Conservation (phyloP, 2,797 vertebrate species). For the Hozukius guyotensis region DNA sequence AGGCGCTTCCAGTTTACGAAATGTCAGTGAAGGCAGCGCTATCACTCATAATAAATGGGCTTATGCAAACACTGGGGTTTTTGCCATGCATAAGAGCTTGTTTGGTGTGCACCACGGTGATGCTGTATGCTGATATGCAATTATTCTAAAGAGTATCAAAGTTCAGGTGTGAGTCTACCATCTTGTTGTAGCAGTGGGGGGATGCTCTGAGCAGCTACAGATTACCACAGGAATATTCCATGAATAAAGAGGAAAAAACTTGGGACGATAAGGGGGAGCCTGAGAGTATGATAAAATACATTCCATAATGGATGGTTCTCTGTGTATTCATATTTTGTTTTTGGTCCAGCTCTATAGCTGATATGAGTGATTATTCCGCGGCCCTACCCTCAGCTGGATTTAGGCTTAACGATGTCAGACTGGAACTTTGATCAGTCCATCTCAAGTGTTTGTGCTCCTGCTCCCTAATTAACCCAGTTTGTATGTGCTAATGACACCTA, state of each 20-base stretch:
- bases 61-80: slow-evolving; percentile 85
- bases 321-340: slow-evolving; percentile 79
- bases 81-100: slow-evolving; percentile 85
- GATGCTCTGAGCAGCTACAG: slow-evolving; percentile 72
- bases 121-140: slow-evolving; percentile 88
- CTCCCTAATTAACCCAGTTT: slow-evolving; percentile 82
- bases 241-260: slow-evolving; percentile 81
- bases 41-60: slow-evolving; percentile 90
- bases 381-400: slow-evolving; percentile 50
- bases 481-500: slow-evolving; percentile 83
- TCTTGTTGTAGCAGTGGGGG: slow-evolving; percentile 67
- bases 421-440: slow-evolving; percentile 79
- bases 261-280: slow-evolving; percentile 74
- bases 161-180: slow-evolving; percentile 80
- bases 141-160: slow-evolving; percentile 90
- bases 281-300: slow-evolving; percentile 78
- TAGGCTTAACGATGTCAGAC: slow-evolving; percentile 60
- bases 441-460: slow-evolving; percentile 77
- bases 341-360: slow-evolving; percentile 56
- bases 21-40: slow-evolving; percentile 86
- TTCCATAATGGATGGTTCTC: slow-evolving; percentile 78
- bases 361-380: slow-evolving; percentile 65
- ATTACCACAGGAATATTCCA: slow-evolving; percentile 81
- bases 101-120: slow-evolving; percentile 80
- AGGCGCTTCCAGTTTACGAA: slow-evolving; percentile 86